These are phyloP conservation scores for Reticulitermes speratus DNA, from an alignment of 1,140 invertebrate species.

Conservation along the genomic window DNA sequence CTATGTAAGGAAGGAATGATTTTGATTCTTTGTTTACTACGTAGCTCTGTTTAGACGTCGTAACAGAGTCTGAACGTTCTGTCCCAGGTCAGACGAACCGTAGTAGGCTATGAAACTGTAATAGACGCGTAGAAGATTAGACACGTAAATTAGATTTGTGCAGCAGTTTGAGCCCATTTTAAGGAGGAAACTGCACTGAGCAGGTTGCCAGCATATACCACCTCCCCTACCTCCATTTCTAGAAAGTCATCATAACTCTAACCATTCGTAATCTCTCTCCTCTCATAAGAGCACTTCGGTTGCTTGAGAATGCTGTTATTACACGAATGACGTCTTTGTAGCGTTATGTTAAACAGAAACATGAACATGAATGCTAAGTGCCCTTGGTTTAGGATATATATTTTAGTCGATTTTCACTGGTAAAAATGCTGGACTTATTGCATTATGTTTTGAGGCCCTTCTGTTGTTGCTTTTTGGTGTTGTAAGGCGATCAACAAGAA, in stretches of 20 bases:
- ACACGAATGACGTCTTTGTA: background rate
- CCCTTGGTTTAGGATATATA: too few species aligned
- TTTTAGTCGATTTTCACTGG: too few species aligned
- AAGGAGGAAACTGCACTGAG: background rate
- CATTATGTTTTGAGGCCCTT: background rate
- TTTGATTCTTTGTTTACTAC: background rate
- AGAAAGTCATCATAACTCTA: background rate
- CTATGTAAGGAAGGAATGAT: background rate
- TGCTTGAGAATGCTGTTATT: background rate
- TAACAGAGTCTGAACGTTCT: background rate
- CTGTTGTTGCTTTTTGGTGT: background rate
- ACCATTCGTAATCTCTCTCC: background rate
- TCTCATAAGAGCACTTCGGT: background rate
- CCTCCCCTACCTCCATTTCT: background rate
- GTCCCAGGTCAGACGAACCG: background rate
- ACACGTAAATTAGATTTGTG: background rate
- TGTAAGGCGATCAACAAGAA: background rate
- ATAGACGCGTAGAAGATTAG: background rate
- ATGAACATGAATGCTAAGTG: too few species aligned
- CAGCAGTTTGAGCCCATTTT: constrained; percentile 1
- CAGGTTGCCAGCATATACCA: background rate
- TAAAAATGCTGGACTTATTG: too few species aligned
- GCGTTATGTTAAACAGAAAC: background rate
- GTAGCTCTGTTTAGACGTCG: background rate
- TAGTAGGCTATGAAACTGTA: background rate